Evolutionary conservation across 2,797 vertebrate genomes (phyloP), one percentile per base, ranked within the genome.

Genomic region (Ispidina picta): DNA sequence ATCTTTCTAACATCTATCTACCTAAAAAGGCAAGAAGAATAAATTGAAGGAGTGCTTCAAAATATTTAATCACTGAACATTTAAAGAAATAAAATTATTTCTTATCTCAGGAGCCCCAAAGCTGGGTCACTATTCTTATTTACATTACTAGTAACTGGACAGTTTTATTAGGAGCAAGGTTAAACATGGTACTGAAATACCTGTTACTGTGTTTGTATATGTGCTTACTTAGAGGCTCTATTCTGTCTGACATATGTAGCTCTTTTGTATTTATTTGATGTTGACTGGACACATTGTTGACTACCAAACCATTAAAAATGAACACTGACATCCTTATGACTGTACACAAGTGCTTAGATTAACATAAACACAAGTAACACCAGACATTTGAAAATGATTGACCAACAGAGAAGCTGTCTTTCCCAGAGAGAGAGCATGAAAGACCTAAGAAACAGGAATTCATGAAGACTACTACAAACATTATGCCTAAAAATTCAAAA

Each of bases 381-480:
- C 94, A 98, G 91, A 95, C 46, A 75, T 96, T 96, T 5, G 95
- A 97, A 93, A 97, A 98, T 73, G 15, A 89, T 97, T 60, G 96
- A 97, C 76, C 96, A 97, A 96, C 86, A 8, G 93, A 97, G 75
- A 95, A 98, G 64, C 94, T 98, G 48, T 89, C 95, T 96, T 89
- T 95, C 83, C 93, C 72, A 91, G 92, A 96, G 86, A 92, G 82
- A 16, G 43, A 91, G 28, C 86, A 97, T 75, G 92, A 92, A 78
- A n/a, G 26, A 16, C 11, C 5, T 29, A 66, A 60, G 49, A 71
- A 82, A 63, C 8, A 95, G 93, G 59, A 84, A 93, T 97, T 89
- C 71, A 66, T 82, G 62, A 71, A 56, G 31, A 69, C 44, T 62
- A 48, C 76, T 95, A 10, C 41, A 74, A 86, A 58, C 60, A 96